phyloP scores from a whole-genome alignment of 2,797 vertebrate species.

The Crenuchus spilurus region DNA sequence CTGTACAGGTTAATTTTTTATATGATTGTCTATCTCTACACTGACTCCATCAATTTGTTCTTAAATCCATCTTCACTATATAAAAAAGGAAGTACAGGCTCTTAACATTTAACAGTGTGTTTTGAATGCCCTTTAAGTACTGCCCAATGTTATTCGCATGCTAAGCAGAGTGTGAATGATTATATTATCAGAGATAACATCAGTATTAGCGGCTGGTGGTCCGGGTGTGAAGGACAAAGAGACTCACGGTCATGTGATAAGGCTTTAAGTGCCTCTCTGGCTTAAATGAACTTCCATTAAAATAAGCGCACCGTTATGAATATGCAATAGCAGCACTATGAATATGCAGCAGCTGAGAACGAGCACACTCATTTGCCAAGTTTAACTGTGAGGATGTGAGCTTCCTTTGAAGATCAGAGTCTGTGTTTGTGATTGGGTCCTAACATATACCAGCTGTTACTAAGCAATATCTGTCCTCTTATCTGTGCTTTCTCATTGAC shows the following conservation, averaged over 20 bases:
- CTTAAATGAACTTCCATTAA: constrained; percentile 46
- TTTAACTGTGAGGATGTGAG: constrained; percentile 17
- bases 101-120: constrained; percentile 12
- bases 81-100: neutral
- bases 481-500: neutral
- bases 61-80: constrained; percentile 16
- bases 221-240: constrained; percentile 34
- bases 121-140: constrained; percentile 30
- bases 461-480: constrained; percentile 13
- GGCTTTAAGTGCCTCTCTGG: constrained; percentile 38
- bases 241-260: constrained; percentile 33
- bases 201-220: constrained; percentile 19
- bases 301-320: constrained; percentile 34
- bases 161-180: constrained; percentile 29
- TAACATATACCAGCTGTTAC: neutral
- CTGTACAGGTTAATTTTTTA: too few species aligned
- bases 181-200: constrained; percentile 41
- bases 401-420: constrained; percentile 5
- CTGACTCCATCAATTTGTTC: too few species aligned
- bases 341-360: constrained; percentile 37
- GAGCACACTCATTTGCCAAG: constrained; percentile 20
- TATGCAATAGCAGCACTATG: constrained; percentile 21
- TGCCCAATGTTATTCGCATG: constrained; percentile 25
- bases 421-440: constrained; percentile 3
- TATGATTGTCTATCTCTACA: too few species aligned